Evolutionary conservation across 2,113 vertebrate genomes (phyloP).

Genomic region (Bolborhynchus lineola): DNA sequence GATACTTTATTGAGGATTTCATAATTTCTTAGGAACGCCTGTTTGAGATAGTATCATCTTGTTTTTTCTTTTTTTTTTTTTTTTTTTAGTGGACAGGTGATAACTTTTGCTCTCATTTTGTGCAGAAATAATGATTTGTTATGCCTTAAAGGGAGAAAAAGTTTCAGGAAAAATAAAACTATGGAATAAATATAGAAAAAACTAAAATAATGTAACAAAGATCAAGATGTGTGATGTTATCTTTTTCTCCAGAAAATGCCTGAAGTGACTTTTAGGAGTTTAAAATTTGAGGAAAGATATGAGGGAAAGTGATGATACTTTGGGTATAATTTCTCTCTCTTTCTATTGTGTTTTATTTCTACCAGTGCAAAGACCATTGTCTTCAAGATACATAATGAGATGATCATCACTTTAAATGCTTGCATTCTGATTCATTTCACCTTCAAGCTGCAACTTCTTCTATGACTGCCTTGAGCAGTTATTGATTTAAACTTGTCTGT

Average conservation of each 20-base stretch:
- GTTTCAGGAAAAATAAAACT: background rate
- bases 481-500: background rate
- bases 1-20: slow-evolving; percentile 1
- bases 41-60: background rate
- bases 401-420: background rate
- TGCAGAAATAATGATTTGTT: background rate
- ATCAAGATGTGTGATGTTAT: background rate
- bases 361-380: background rate
- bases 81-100: background rate
- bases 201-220: background rate
- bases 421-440: background rate
- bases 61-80: background rate
- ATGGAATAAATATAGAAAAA: background rate
- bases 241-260: background rate
- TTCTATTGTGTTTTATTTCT: background rate
- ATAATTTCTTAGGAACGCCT: background rate
- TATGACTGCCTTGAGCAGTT: background rate
- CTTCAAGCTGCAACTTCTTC: background rate
- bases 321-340: background rate
- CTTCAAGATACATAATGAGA: background rate
- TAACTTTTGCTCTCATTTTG: background rate
- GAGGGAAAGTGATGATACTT: background rate
- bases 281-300: background rate
- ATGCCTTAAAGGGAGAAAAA: background rate
- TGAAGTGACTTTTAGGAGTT: background rate